A percentile compares a stretch with the other conserved stretches of the same genome.
Evolutionary conservation across 2,797 vertebrate species (phyloP).

Genomic region (Hippocampus kuda): DNA sequence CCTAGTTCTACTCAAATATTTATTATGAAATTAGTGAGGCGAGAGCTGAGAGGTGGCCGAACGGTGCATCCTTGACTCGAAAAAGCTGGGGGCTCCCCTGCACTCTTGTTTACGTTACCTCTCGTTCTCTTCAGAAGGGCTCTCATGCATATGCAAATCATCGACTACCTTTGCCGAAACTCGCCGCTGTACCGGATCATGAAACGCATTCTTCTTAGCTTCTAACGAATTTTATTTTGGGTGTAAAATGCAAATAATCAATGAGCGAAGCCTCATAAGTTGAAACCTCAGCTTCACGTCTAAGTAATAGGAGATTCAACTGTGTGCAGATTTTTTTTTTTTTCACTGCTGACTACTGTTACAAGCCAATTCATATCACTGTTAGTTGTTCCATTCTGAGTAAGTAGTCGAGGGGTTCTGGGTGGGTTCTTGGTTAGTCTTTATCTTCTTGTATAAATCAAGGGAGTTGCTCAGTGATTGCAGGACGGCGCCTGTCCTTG

Average conservation of each 20-base stretch:
- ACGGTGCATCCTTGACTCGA: constrained; percentile 12
- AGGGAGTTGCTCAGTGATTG: constrained; percentile 39
- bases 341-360: constrained; percentile 15
- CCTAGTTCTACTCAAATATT: constrained; percentile 28
- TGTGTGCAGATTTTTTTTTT: constrained; percentile 13
- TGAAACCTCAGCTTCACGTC: neutral
- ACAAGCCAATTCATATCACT: constrained; percentile 28
- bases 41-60: constrained; percentile 5
- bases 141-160: constrained; percentile 18
- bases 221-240: neutral
- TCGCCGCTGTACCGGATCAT: neutral
- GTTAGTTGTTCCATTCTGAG: constrained; percentile 13
- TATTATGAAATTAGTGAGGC: constrained; percentile 23
- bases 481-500: constrained; percentile 35
- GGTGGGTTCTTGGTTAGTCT: constrained; percentile 16
- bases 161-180: constrained; percentile 4
- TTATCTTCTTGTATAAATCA: constrained; percentile 23
- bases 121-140: constrained; percentile 42
- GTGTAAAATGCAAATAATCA: neutral
- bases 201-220: neutral
- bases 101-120: constrained; percentile 9
- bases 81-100: constrained; percentile 15
- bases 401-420: neutral
- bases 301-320: constrained; percentile 4
- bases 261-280: neutral